Evolutionary conservation across 2,888 invertebrate species (phyloP), one percentile per base, ranked within the genome.

Genomic region (Drosophila mimetica): DNA sequence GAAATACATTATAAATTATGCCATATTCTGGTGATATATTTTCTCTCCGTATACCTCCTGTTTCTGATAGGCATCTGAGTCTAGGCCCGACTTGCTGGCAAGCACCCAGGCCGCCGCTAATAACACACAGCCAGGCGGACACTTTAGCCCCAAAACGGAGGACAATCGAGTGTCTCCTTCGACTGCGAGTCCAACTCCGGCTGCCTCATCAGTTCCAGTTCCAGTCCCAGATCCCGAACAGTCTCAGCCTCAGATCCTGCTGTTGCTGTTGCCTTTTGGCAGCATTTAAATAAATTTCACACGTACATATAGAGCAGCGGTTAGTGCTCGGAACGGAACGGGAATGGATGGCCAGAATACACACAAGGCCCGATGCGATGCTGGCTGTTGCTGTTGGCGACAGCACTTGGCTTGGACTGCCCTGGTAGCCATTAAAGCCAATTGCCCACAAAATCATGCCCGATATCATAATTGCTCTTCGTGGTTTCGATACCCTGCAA

Each of bases 371-470:
- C 25, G 52, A 13, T 30, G 64, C 25, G 52, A 13, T 30, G 64
- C 41, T 55, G 60, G 34, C 32, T 52, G 53, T 63, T 57, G 69
- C 74, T 69, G 58, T 50, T 74, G 72, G 74, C 67, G 67, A 73
- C 66, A 67, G 59, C 60, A 50, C 30, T 53, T 57, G 71, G 71
- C 64, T 74, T 37, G 66, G 59, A 57, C 54, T 54, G 69, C 64
- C 63, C 77, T 73, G 64, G 52, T 54, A 60, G 74, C 88, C 88
- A 88, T 84, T 84, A 84, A 84, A 84, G 84, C 84, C 84, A 84
- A 84, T 84, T 84, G 84, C 84, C 84, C 88, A 84, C 84, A 88
- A 84, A 84, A 84, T 88, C 84, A 88, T 84, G 88, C 80, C 82
- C 88, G 83, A 86, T 84, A 84, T 84, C 83, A 84, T 84, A 84